A percentile compares a stretch with the other conserved stretches of the same genome.
phyloP scores from a whole-genome alignment of 2,888 invertebrate genomes.

The Tenthredo distinguenda region DNA sequence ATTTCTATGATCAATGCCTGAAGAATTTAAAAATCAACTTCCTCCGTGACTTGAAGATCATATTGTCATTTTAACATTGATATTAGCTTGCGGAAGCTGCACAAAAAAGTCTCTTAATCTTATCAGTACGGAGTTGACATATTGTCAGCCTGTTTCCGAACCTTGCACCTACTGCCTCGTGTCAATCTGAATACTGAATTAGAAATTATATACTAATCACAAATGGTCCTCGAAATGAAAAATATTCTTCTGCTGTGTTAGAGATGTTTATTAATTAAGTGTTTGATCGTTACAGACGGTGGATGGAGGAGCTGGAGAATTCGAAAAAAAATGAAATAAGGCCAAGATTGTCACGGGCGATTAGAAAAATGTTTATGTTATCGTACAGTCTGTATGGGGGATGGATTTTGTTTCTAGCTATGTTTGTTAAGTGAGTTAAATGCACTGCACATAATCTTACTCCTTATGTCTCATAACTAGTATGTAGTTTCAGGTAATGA shows the following conservation, averaged over 20 bases:
- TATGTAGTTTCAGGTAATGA: too few species aligned
- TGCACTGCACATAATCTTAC: conserved; percentile 43
- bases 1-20: neutral
- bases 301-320: conserved; percentile 81
- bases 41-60: neutral
- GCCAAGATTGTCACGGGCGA: conserved; percentile 82
- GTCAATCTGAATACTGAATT: neutral
- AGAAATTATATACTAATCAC: neutral
- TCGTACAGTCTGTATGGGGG: conserved; percentile 83
- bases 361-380: conserved; percentile 82
- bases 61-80: neutral
- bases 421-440: conserved; percentile 81
- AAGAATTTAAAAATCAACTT: neutral
- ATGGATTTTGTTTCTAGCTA: conserved; percentile 80
- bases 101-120: neutral
- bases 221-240: neutral
- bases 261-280: conserved; percentile 1
- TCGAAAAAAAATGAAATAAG: conserved; percentile 79
- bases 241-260: neutral
- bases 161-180: neutral
- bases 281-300: conserved; percentile 77
- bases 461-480: conserved; percentile 28
- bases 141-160: neutral
- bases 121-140: neutral
- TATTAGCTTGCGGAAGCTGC: neutral